These are phyloP conservation scores for Spodoptera littoralis DNA, from an alignment of 2,888 invertebrate species.

Conservation along the genomic window DNA sequence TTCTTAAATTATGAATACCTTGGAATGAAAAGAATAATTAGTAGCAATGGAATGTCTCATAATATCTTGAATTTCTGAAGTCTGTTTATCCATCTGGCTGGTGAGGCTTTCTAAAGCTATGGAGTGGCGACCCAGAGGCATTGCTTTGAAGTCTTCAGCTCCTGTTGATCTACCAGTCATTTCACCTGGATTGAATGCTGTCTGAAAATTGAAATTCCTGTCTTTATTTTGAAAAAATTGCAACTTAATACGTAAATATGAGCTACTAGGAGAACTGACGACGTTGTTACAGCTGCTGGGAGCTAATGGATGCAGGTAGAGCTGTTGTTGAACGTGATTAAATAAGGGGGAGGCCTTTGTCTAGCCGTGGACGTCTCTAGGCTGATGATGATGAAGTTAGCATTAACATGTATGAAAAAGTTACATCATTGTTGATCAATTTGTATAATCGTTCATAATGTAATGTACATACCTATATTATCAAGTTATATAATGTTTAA, in stretches of 20 bases:
- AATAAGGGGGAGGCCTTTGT: too few species aligned
- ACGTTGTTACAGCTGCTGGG: too few species aligned
- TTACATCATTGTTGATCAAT: too few species aligned
- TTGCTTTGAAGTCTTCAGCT: slow-evolving; percentile 64
- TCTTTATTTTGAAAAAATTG: not conserved
- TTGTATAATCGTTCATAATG: too few species aligned
- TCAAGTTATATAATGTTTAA: too few species aligned
- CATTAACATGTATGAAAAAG: too few species aligned
- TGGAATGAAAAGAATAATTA: slow-evolving; percentile 80
- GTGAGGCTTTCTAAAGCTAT: slow-evolving; percentile 71
- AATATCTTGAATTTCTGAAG: slow-evolving; percentile 75
- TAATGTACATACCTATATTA: too few species aligned
- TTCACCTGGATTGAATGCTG: slow-evolving; percentile 81
- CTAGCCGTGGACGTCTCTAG: too few species aligned
- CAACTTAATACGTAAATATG: not conserved
- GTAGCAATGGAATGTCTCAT: slow-evolving; percentile 82
- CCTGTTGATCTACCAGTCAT: slow-evolving; percentile 84
- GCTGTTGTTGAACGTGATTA: too few species aligned
- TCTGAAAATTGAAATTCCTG: slow-evolving; percentile 61
- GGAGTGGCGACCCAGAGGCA: slow-evolving; percentile 69
- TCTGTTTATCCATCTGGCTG: slow-evolving; percentile 77
- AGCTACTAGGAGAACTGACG: too few species aligned
- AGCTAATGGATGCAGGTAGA: too few species aligned
- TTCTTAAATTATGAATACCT: slow-evolving; percentile 67
- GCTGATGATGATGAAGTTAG: too few species aligned